Base-by-base conservation (phyloP, 1,140 invertebrate species). In the Eupeodes corollae region DNA sequence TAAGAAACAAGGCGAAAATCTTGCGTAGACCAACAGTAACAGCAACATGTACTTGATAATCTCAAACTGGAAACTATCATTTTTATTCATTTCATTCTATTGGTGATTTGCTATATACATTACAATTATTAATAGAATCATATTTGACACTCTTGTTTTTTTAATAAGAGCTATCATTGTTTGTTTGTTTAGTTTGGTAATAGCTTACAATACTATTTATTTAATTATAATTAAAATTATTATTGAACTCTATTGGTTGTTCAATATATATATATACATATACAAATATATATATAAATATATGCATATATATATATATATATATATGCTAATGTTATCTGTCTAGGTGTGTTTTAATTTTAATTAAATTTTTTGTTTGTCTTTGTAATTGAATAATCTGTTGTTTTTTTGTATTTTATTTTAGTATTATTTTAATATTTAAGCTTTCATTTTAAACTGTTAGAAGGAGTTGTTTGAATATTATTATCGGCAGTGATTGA, bases 401-500 rank as follows among this genome's bases (percentile, higher is more conserved):
- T 26, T 50, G 15, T 46, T 41, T 26, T 31, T 41, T 40, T 35
- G 15, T 33, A 12, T 45, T 34, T 19, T 44, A 33, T 33, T 15
- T 35, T 19, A 48, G 42, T 33, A 42, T 55, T 42, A 43, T 42
- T 19, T 35, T 46, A 46, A 43, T 50, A 40, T 18, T 39, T 26
- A 26, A 26, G 16, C 15, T 52, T 48, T 63, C 62, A 67, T 57
- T 67, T 65, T 52, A 63, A 51, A 60, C 51, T 65, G 54, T 61
- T 67, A 54, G 58, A 51, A 37, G 64, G 52, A 26, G 21, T 26
- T 52, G 56, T 57, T 52, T 59, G 56, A 59, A 61, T 46, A 56
- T 57, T 68, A 53, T 57, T 66, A 53, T 67, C 63, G 61, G 65
- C 61, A 64, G 66, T 64, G 53, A 52, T 63, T 50, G 57, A 50